Percentiles rank a stretch among this genome's conserved stretches.
These are phyloP conservation scores for Calidris pygmaea DNA, from an alignment of 2,113 vertebrate species.

Conservation along the genomic window DNA sequence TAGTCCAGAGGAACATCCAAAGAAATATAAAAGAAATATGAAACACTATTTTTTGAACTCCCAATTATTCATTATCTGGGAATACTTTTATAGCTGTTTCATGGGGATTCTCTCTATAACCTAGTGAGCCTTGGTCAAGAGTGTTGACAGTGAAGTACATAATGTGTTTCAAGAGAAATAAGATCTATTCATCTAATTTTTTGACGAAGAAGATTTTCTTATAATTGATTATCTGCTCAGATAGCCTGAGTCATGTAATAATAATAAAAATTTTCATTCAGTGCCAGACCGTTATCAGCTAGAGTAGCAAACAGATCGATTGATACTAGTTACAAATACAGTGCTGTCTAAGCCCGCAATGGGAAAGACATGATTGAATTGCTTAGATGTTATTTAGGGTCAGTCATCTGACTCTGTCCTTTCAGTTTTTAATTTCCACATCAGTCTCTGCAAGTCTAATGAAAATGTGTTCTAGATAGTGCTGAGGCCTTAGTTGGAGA, in stretches of 20 bases:
- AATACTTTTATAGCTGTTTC: neutral
- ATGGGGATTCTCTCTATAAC: neutral
- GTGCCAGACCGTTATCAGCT: neutral
- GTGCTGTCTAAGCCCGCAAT: conserved; percentile 32
- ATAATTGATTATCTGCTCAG: neutral
- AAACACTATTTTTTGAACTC: neutral
- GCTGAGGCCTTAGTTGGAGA: neutral
- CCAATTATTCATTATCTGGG: neutral
- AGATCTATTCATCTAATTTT: neutral
- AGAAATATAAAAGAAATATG: neutral
- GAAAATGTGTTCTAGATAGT: neutral
- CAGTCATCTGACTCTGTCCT: conserved; percentile 43
- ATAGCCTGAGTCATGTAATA: conserved; percentile 23
- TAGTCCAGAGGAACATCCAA: neutral
- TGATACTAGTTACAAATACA: conserved; percentile 18
- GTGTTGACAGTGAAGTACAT: neutral
- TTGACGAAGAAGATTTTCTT: neutral
- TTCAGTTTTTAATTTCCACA: conserved; percentile 31
- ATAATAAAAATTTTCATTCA: conserved; percentile 24
- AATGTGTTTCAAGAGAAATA: neutral
- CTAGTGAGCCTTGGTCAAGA: neutral
- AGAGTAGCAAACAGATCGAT: conserved; percentile 24
- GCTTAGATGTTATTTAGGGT: conserved; percentile 57
- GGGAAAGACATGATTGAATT: conserved; percentile 48
- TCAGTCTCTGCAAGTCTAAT: neutral